These are phyloP conservation scores for Hyles vespertilio DNA, from an alignment of 1,140 invertebrate genomes.

Conservation along the genomic window DNA sequence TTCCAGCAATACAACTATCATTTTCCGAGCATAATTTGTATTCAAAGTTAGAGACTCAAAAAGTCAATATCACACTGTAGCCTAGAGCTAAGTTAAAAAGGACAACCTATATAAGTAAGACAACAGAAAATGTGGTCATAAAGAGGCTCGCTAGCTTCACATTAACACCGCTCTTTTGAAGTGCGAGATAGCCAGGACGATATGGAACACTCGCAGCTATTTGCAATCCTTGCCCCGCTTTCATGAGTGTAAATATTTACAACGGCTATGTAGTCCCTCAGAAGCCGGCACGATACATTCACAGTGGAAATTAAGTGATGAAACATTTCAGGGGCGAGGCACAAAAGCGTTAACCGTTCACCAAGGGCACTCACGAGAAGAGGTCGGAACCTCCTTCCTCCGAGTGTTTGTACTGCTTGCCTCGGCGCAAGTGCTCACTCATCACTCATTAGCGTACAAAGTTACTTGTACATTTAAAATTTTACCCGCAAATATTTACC, in stretches of 20 bases:
- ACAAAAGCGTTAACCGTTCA: conserved; percentile 30
- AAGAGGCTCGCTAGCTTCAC: too few relatives aligned
- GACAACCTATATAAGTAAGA: too few relatives aligned
- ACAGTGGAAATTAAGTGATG: conserved; percentile 24
- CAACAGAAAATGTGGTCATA: too few relatives aligned
- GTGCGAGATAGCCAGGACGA: too few relatives aligned
- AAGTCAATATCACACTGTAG: too few relatives aligned
- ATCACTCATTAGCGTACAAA: conserved; percentile 22
- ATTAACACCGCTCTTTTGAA: too few relatives aligned
- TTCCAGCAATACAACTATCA: too few relatives aligned
- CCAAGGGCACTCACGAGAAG: conserved; percentile 28
- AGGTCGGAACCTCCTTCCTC: conserved; percentile 8
- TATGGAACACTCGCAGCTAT: conserved; percentile 1
- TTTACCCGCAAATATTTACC: too few relatives aligned
- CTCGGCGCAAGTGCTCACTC: conserved; percentile 9
- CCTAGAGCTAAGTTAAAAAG: too few relatives aligned
- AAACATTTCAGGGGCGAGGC: conserved; percentile 18
- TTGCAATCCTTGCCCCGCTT: not conserved
- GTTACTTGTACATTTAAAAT: too few relatives aligned
- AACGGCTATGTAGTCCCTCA: not conserved
- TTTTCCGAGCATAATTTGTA: too few relatives aligned
- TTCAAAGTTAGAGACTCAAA: too few relatives aligned
- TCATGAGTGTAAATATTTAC: not conserved
- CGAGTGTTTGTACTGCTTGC: conserved; percentile 29
- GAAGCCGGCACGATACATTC: not conserved